phyloP scores from a whole-genome alignment of 2,888 invertebrate genomes.

The Drosophila lacicola region DNA sequence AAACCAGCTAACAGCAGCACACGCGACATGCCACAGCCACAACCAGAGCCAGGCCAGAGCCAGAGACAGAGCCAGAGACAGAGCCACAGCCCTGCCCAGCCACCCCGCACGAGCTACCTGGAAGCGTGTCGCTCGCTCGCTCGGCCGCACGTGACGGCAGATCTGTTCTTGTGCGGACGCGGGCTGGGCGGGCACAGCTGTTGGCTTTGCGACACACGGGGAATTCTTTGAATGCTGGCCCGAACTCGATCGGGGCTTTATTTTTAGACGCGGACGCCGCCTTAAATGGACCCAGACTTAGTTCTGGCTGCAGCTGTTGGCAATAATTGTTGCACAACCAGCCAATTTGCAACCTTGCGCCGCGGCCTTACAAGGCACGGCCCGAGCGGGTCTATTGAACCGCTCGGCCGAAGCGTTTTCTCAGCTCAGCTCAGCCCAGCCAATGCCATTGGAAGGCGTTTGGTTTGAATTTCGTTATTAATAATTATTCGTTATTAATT shows the following conservation, averaged over 20 bases:
- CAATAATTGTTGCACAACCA: slow-evolving; percentile 44
- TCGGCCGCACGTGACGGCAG: slow-evolving; percentile 48
- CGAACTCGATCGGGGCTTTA: slow-evolving; percentile 35
- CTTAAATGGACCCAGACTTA: slow-evolving; percentile 64
- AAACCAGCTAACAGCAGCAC: slow-evolving; percentile 44
- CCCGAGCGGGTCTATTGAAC: slow-evolving; percentile 49
- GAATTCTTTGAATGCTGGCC: slow-evolving; percentile 21
- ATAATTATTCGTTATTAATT: slow-evolving; percentile 29
- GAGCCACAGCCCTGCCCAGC: slow-evolving; percentile 8
- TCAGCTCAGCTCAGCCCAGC: slow-evolving; percentile 14
- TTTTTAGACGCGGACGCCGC: slow-evolving; percentile 36
- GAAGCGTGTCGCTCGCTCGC: slow-evolving; percentile 21
- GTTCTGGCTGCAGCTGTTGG: slow-evolving; percentile 42
- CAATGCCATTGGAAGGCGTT: slow-evolving; percentile 37
- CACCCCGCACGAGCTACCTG: slow-evolving; percentile 33
- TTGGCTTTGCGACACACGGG: slow-evolving; percentile 24
- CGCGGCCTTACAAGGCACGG: slow-evolving; percentile 51
- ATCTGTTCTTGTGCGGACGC: slow-evolving; percentile 40
- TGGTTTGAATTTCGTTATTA: not conserved
- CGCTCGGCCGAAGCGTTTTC: slow-evolving; percentile 28
- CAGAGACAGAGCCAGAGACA: slow-evolving; percentile 14
- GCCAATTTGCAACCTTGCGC: slow-evolving; percentile 44
- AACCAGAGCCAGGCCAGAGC: slow-evolving; percentile 28
- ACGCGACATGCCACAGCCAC: slow-evolving; percentile 19
- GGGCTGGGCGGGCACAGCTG: slow-evolving; percentile 26